Base-by-base conservation (phyloP, 2,113 vertebrate genomes). In the Cynocephalus volans region DNA sequence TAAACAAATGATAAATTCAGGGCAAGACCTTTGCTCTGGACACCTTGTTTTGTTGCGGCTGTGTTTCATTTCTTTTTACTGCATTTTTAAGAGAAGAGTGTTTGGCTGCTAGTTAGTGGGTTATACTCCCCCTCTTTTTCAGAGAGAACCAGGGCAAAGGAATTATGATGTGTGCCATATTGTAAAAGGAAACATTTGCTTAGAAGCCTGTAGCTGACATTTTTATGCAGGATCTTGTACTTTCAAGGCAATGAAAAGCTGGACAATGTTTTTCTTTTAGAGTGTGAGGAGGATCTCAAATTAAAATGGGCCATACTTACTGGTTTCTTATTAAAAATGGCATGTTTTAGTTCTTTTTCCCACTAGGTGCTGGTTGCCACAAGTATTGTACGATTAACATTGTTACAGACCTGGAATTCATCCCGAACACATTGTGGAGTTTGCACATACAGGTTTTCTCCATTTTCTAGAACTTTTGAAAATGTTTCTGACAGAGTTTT, bases 141-240 rank as follows among this genome's bases (percentile, higher is more conserved):
- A 70, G 79, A 77, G 96, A 82, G 69, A 97, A 75, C 31, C 52
- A 91, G 60, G 80, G 58, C 65, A 79, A 73, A 80, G 95, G 89
- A 96, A 93, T 96, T 97, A 97, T 98, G 95, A 95, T 95, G 76
- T 91, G 96, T 96, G 91, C 94, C 91, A 79, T 97, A 89, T 97
- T 97, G 88, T 95, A 97, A 97, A 98, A 97, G 93, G 90, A 96
- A 98, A 98, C 95, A 86, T 96, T 98, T 89, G 96, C 95, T 97
- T 93, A 96, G 93, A 97, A 94, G 94, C 77, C 70, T 76, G 85
- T 54, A 50, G 77, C 67, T 97, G 97, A 97, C 95, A 62, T 97
- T 98, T 98, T 97, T 67, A 97, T 91, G 88, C 72, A 97, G 81
- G 95, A 94, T 88, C 82, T 64, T 67, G 36, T 65, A 70, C 65